These are phyloP conservation scores for Sminthurinus signatus DNA, from an alignment of 1,140 invertebrate species.

Conservation along the genomic window DNA sequence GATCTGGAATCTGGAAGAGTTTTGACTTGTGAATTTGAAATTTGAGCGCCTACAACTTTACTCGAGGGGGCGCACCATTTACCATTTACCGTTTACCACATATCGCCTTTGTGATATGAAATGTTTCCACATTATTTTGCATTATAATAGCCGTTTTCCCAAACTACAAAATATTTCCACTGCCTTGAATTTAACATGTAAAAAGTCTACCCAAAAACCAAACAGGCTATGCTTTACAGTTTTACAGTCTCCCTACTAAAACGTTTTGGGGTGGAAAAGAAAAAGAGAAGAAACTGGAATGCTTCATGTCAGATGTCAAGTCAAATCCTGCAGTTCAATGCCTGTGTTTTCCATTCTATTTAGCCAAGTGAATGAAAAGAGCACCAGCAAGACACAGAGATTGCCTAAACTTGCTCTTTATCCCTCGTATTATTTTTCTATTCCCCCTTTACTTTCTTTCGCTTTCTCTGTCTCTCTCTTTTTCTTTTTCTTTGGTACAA, in stretches of 20 bases:
- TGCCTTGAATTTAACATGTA: no score
- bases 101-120: slow-evolving; percentile 34
- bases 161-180: slow-evolving; percentile 5
- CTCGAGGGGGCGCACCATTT: slow-evolving; percentile 38
- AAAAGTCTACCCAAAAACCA: no score
- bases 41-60: slow-evolving; percentile 31
- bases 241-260: no score
- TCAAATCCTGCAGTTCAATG: slow-evolving; percentile 23
- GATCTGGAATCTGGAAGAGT: no score
- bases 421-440: neutral
- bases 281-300: slow-evolving; percentile 3
- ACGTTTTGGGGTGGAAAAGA: no score
- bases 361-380: neutral
- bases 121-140: slow-evolving; percentile 37
- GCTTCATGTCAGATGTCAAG: slow-evolving; percentile 38
- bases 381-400: neutral
- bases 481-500: neutral
- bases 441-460: neutral
- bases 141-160: slow-evolving; percentile 32
- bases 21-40: no score
- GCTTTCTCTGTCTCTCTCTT: neutral
- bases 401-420: neutral
- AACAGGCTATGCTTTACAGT: no score
- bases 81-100: slow-evolving; percentile 37
- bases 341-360: slow-evolving; percentile 25